Base-by-base conservation (phyloP, 2,797 vertebrate species). In the Odontamblyopus rebecca region DNA sequence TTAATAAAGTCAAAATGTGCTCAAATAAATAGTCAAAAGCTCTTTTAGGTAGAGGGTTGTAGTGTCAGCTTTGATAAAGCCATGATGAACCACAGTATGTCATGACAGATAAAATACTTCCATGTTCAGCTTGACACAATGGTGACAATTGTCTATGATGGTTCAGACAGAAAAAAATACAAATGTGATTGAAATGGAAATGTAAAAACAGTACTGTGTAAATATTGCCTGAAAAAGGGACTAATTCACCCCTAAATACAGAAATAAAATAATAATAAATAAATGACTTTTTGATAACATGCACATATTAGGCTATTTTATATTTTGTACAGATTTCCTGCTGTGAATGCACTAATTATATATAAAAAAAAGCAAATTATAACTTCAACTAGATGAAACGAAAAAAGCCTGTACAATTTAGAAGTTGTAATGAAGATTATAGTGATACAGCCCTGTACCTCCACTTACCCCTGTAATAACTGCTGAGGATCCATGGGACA, bases 381-480 rank as follows among this genome's bases (percentile, higher is more conserved):
- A n/a, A 8, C 0, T 26, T 9, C 8, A 56, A 57, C 23, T 27
- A 57, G 4, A 26, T 2, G 8, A 23, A 57, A 57, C 27, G 23
- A 26, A 57, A 38, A 56, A 26, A 53, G 51, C 18, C 18, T 1
- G 6, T 9, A 54, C 19, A n/a, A 9, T 51, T 19, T 51, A 18
- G 18, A 23, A 56, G n/a, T 56, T 56, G 2, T 54, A 54, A 54
- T n/a, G 19, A 54, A n/a, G n/a, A 16, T 8, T n/a, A 7, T 53
- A 8, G 8, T 9, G n/a, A 54, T 19, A 18, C 2, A 38, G 5
- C 11, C 18, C 16, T 70, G n/a, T 0, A 69, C 16, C 56, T 48
- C 16, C 64, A 93, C 94, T 93, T 76, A 95, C 94, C 93, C 94
- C 94, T 6, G 93, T 95, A 78, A 95, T 95, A 82, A 95, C 85